Conservation (phyloP, 2,888 invertebrate species). For the Drosophila ustulata region DNA sequence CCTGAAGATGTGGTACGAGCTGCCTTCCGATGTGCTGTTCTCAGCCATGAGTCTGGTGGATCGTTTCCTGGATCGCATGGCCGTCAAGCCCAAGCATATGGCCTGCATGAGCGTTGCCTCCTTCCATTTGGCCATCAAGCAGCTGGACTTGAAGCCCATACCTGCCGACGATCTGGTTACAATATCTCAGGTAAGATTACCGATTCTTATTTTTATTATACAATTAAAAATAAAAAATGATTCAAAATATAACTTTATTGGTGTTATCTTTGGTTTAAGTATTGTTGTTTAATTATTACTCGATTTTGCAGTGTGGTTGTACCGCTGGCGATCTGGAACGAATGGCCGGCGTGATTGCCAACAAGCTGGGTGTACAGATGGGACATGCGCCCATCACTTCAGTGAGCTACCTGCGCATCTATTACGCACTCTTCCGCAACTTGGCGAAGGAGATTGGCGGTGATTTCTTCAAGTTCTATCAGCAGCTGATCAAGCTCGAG, state of each 20-base stretch:
- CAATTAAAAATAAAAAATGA: no score
- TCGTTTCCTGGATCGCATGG: slow-evolving; percentile 93
- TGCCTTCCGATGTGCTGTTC: slow-evolving; percentile 92
- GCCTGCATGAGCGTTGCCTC: slow-evolving; percentile 95
- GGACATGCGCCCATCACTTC: slow-evolving; percentile 88
- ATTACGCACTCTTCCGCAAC: slow-evolving; percentile 87
- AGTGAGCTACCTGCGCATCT: slow-evolving; percentile 89
- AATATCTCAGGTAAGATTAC: slow-evolving; percentile 84
- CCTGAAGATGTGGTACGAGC: slow-evolving; percentile 93
- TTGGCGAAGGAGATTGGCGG: slow-evolving; percentile 86
- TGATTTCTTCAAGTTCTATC: slow-evolving; percentile 86
- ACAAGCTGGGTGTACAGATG: slow-evolving; percentile 90
- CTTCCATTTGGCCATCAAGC: slow-evolving; percentile 92
- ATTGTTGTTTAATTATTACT: no score
- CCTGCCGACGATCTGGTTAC: slow-evolving; percentile 89
- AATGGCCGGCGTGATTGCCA: slow-evolving; percentile 93
- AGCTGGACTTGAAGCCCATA: slow-evolving; percentile 87
- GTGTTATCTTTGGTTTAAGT: no score
- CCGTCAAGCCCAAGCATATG: slow-evolving; percentile 92
- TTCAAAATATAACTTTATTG: no score
- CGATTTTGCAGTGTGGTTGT: slow-evolving; percentile 89
- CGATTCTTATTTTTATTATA: no score
- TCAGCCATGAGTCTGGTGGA: slow-evolving; percentile 92
- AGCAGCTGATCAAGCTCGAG: slow-evolving; percentile 86
- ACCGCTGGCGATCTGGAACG: slow-evolving; percentile 93